Evolutionary conservation across 2,113 vertebrate genomes (phyloP).

Genomic region (Halcyon malimbica): DNA sequence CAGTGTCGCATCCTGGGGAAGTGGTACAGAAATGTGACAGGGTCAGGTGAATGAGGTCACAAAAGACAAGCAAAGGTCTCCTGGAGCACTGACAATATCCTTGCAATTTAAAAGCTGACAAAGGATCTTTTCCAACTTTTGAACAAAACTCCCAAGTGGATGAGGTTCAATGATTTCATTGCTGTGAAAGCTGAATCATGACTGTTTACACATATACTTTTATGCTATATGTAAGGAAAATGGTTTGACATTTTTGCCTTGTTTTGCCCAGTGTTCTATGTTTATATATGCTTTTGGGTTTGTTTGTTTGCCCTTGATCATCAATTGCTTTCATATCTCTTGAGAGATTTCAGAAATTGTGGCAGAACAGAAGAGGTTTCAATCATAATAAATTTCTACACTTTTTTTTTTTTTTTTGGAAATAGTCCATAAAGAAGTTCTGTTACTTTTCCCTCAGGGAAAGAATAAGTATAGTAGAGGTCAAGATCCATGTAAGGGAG

Average conservation of each 20-base stretch:
- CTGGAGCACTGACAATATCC: not conserved
- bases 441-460: not conserved
- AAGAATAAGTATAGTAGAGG: not conserved
- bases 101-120: not conserved
- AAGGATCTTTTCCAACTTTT: not conserved
- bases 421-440: not conserved
- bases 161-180: not conserved
- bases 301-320: not conserved
- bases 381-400: not conserved
- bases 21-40: not conserved
- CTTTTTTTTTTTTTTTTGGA: not conserved
- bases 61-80: not conserved
- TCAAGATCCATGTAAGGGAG: not conserved
- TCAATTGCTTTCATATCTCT: not conserved
- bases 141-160: not conserved
- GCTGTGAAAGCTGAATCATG: not conserved
- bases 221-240: not conserved
- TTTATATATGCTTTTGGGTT: not conserved
- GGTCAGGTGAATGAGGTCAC: not conserved
- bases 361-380: not conserved
- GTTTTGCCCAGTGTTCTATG: not conserved
- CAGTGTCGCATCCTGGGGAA: not conserved
- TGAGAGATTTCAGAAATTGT: not conserved
- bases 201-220: not conserved
- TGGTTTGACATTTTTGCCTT: not conserved